Evolutionary conservation across 2,888 invertebrate species (phyloP).

Genomic region (Cremastinae sp.): DNA sequence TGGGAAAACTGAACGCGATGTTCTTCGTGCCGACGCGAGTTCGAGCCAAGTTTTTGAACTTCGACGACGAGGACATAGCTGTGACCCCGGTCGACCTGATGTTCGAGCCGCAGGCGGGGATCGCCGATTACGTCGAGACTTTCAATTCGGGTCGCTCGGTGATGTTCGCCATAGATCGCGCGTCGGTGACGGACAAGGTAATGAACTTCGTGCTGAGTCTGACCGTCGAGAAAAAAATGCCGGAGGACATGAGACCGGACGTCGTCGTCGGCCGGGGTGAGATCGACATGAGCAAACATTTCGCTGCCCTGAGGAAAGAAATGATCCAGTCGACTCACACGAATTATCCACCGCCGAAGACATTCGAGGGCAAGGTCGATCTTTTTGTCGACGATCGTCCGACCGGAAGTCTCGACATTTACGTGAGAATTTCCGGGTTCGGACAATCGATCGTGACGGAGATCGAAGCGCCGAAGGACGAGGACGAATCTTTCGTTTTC

Average conservation of each 20-base stretch:
- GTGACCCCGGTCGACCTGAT: slow-evolving; percentile 72
- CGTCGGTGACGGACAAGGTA: slow-evolving; percentile 81
- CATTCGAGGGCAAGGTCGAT: slow-evolving; percentile 83
- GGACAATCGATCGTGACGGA: slow-evolving; percentile 85
- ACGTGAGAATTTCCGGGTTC: slow-evolving; percentile 85
- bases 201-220: slow-evolving; percentile 82
- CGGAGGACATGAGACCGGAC: slow-evolving; percentile 83
- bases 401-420: slow-evolving; percentile 83
- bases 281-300: slow-evolving; percentile 84
- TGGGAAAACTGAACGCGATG: slow-evolving; percentile 74
- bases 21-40: slow-evolving; percentile 82
- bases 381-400: slow-evolving; percentile 79
- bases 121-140: slow-evolving; percentile 69
- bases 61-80: slow-evolving; percentile 81
- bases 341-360: slow-evolving; percentile 78
- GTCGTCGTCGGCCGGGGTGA: slow-evolving; percentile 83
- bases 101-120: slow-evolving; percentile 76
- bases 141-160: slow-evolving; percentile 85
- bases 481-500: slow-evolving; percentile 67
- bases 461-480: slow-evolving; percentile 76
- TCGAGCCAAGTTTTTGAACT: slow-evolving; percentile 82
- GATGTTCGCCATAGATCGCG: slow-evolving; percentile 83
- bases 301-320: slow-evolving; percentile 83
- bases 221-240: slow-evolving; percentile 82
- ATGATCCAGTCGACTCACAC: slow-evolving; percentile 70